Base-by-base conservation (phyloP, 2,797 vertebrate genomes). In the Neosilurus mollespiculum region DNA sequence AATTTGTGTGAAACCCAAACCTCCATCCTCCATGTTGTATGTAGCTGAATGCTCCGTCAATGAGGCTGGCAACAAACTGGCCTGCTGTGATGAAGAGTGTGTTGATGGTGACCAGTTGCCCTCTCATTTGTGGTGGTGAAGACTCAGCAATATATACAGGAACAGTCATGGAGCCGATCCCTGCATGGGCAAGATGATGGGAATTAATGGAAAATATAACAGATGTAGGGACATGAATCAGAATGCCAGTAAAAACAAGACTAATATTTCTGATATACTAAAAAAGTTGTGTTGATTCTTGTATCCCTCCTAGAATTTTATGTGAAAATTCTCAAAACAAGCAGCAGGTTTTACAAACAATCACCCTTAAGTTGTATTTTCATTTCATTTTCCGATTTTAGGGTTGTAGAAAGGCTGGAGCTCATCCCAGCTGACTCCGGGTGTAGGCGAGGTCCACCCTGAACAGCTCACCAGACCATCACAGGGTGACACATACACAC, bases 11-110 rank as follows among this genome's bases (percentile, higher is more conserved):
- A 24, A 51, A 6, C n/a, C 81, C 92, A 88, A 86, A 99, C 98
- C 98, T 98, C 98, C 98, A 99, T 79, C 98, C 98, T 9, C 96
- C 95, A 59, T 88, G 96, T 0, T 92, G 93, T 81, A 99, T 93
- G 89, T 99, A 99, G 94, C 98, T 99, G 95, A 99, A 99, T 90
- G 96, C 95, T 82, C 97, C 98, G 22, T 99, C 98, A 0, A 99
- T 86, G 1, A 99, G 93, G 12, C 98, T 98, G 84, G 98, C 98
- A 6, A 95, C 96, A 86, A 99, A 97, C 92, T 99, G 98, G 59
- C 98, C 98, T 24, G 96, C 97, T 0, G 97, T 98, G 95, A 99
- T 97, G 95, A 99, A 99, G 71, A 99, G 95, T 1, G 96, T 98
- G 89, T 99, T 99, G 66, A 99, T 91, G 58, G 98, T 99, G 88